Evolutionary conservation across 2,113 vertebrate species (phyloP).

Genomic region (Chrysemys picta): DNA sequence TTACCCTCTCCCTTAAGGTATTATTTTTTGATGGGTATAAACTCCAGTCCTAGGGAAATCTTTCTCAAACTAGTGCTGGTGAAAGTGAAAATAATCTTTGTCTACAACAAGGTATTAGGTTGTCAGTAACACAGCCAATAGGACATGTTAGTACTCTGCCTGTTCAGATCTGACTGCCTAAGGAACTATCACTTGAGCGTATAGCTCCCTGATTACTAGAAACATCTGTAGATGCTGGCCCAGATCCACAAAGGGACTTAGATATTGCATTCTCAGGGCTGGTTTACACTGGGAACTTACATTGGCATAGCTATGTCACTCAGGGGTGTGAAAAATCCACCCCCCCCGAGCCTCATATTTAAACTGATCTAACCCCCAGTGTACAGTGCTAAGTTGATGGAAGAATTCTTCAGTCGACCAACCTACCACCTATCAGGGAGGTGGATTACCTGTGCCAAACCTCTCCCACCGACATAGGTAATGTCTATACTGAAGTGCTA

Average conservation of each 20-base stretch:
- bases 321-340: too few species aligned
- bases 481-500: too few species aligned
- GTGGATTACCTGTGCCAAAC: too few species aligned
- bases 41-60: neutral
- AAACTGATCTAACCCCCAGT: too few species aligned
- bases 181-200: neutral
- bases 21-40: neutral
- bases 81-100: constrained; percentile 33
- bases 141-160: constrained; percentile 18
- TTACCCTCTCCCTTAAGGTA: neutral
- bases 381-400: too few species aligned
- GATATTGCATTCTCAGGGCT: too few species aligned
- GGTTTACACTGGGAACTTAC: too few species aligned
- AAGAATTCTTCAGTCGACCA: too few species aligned
- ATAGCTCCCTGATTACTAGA: neutral
- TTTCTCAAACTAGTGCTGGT: neutral
- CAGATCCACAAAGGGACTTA: neutral
- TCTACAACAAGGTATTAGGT: neutral
- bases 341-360: too few species aligned
- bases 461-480: too few species aligned
- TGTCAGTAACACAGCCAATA: neutral
- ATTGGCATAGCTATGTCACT: too few species aligned
- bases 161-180: neutral
- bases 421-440: too few species aligned
- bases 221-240: neutral